A percentile compares a stretch with the other conserved stretches of the same genome.
phyloP scores from a whole-genome alignment of 1,140 invertebrate species.

The Eriocheir sinensis region DNA sequence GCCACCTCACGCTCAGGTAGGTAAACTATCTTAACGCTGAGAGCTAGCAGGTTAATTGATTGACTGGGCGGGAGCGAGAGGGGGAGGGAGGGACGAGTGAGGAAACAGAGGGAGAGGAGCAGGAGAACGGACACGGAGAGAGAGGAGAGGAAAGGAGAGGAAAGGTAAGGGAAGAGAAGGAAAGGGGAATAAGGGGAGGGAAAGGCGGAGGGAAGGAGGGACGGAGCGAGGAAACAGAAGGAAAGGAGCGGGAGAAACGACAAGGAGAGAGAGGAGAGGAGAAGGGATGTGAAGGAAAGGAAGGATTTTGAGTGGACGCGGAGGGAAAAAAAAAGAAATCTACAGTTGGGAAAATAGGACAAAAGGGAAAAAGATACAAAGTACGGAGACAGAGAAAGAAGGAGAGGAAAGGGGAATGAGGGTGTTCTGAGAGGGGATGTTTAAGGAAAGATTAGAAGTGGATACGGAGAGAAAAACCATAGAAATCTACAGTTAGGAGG shows the following conservation, averaged over 20 bases:
- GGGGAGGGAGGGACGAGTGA: not conserved
- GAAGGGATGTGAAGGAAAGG: not conserved
- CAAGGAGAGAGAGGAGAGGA: not conserved
- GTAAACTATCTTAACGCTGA: slow-evolving; percentile 33
- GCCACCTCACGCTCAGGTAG: not conserved
- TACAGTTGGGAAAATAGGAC: not conserved
- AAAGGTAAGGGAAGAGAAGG: not conserved
- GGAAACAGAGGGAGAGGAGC: slow-evolving; percentile 30
- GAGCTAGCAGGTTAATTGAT: slow-evolving; percentile 19
- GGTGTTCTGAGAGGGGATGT: not conserved
- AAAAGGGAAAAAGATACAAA: not conserved
- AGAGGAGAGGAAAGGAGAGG: slow-evolving; percentile 42
- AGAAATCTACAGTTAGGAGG: too few species aligned
- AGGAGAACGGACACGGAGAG: not conserved
- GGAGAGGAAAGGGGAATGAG: not conserved
- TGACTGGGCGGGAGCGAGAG: not conserved
- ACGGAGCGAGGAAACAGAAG: not conserved
- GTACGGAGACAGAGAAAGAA: not conserved
- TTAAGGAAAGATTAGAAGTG: too few species aligned
- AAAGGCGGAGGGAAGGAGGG: not conserved
- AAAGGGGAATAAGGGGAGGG: not conserved
- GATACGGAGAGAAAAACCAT: too few species aligned
- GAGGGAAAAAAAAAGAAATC: not conserved
- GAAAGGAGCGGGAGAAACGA: not conserved
- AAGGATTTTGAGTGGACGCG: not conserved